Evolutionary conservation across 2,797 vertebrate species (phyloP).

Genomic region (Lepilemur septentrionalis): DNA sequence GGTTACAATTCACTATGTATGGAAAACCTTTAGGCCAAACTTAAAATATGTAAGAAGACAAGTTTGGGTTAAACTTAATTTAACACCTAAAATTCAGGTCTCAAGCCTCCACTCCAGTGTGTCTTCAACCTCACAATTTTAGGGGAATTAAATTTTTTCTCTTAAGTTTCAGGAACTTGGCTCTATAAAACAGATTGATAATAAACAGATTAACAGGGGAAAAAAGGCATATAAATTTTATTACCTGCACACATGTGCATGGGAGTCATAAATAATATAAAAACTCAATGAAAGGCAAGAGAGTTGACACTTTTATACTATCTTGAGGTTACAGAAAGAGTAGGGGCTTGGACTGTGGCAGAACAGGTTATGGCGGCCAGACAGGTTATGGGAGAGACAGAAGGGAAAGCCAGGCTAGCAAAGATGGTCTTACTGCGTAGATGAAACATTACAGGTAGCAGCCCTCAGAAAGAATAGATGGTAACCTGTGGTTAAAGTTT

Average conservation of each 20-base stretch:
- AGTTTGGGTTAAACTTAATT: too few relatives aligned
- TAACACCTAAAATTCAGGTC: neutral
- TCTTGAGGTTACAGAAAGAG: neutral
- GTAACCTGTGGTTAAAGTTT: neutral
- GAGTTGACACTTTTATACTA: neutral
- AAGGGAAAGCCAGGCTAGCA: neutral
- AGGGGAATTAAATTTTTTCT: neutral
- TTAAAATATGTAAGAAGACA: too few relatives aligned
- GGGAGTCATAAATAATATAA: neutral
- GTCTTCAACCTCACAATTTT: neutral
- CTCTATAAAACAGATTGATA: neutral
- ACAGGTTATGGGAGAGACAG: neutral
- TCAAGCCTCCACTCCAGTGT: neutral
- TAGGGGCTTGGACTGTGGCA: neutral
- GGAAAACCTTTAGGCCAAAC: too few relatives aligned
- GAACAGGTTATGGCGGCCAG: neutral
- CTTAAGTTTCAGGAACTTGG: neutral
- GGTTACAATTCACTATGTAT: too few relatives aligned
- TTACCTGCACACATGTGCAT: too few relatives aligned
- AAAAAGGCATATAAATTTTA: neutral
- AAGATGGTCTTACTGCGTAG: neutral
- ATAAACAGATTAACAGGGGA: neutral
- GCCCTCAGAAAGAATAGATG: neutral
- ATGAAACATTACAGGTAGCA: neutral
- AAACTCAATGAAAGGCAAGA: neutral